Conservation (phyloP, 2,113 vertebrate genomes). For the Cavia porcellus region DNA sequence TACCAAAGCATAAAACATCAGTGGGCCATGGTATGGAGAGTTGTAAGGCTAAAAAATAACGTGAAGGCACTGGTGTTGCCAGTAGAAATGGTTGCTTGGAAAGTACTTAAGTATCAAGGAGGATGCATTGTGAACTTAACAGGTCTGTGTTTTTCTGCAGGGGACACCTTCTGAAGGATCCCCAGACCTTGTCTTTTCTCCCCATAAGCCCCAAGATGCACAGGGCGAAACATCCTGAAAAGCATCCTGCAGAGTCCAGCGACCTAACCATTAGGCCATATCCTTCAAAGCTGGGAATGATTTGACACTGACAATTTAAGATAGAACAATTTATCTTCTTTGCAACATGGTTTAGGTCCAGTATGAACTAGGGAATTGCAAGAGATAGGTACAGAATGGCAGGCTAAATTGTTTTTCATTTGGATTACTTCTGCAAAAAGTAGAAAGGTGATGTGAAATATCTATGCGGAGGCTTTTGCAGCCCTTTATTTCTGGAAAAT, state of each 20-base stretch:
- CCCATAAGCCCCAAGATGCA: neutral
- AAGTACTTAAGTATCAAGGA: neutral
- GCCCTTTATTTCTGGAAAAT: neutral
- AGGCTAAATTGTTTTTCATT: neutral
- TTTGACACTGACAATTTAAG: neutral
- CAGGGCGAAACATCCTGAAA: neutral
- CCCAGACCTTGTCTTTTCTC: neutral
- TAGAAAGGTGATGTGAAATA: neutral
- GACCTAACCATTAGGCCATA: neutral
- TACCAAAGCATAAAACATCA: neutral
- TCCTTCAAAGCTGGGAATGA: neutral
- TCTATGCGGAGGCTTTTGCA: neutral
- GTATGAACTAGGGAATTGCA: neutral
- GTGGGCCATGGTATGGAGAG: neutral
- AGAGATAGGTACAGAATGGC: neutral
- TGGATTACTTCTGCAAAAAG: neutral
- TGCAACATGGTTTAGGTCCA: neutral
- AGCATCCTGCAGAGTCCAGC: neutral
- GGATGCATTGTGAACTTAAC: neutral
- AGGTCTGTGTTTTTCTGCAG: neutral
- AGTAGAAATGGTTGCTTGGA: neutral
- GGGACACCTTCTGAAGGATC: neutral
- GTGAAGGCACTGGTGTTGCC: neutral
- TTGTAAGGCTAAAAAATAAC: neutral
- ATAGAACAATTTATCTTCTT: neutral